Evolutionary conservation across 2,797 vertebrate species (phyloP), one percentile per base, ranked within the genome.

Genomic region (Tenualosa ilisha): DNA sequence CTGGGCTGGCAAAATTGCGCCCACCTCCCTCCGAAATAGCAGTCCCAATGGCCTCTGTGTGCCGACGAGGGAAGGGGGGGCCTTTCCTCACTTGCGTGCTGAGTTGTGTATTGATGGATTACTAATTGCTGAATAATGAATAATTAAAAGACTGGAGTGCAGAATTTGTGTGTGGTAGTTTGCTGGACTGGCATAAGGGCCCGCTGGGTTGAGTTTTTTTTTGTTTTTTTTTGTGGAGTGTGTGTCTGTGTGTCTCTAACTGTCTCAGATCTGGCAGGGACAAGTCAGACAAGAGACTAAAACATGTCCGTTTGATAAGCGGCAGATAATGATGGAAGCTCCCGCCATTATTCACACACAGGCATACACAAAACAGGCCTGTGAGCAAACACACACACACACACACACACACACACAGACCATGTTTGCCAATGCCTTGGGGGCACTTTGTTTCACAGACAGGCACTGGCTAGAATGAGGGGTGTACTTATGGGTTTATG

Each of bases 61-160:
- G 22, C 59, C 24, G 22, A 22, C 4, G 17, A 22, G 20, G 53
- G 15, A 11, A n/a, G 22, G 59, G n/a, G 59, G 59, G n/a, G 7
- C 7, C 7, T 24, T 2, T 63, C 6, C 65, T 17, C 12, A 12
- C 72, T 20, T 43, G 40, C 40, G 6, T 46, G 72, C 40, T 2
- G 17, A 79, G 72, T 79, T 20, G 65, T 37, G 26, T 72, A 72
- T 37, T 72, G 65, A 72, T 79, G 37, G 31, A 79, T 79, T 46
- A 79, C 37, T 79, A 79, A 79, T 79, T 79, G 40, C 72, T 22
- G 40, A 46, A 22, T 79, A 79, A 79, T 79, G 72, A 79, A 2
- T 22, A 63, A 63, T 63, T 63, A 46, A 22, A 79, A 79, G 37
- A 79, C 65, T 3, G 17, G 20, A 40, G 15, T 37, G 12, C 37